These are phyloP conservation scores for Gymnothorax reevesii DNA, from an alignment of 2,797 vertebrate species.

Conservation along the genomic window DNA sequence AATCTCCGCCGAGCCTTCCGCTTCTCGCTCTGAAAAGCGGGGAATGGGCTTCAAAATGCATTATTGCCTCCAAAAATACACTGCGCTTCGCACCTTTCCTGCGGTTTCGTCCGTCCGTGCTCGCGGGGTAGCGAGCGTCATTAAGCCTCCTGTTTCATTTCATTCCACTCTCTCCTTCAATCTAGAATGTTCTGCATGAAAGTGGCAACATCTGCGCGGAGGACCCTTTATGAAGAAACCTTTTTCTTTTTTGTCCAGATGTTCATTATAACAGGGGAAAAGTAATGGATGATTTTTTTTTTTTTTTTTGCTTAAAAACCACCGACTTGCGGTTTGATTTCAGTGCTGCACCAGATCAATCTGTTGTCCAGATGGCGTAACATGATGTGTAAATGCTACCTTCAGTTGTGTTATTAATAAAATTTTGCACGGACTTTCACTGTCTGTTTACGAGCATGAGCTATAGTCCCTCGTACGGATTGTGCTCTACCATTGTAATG, in stretches of 20 bases:
- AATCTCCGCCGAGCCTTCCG: slow-evolving; percentile 51
- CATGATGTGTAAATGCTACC: background rate
- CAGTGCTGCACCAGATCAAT: background rate
- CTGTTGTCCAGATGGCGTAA: background rate
- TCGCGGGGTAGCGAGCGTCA: slow-evolving; percentile 19
- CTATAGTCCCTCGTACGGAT: background rate
- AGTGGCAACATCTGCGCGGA: background rate
- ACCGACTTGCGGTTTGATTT: background rate
- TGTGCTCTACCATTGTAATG: background rate
- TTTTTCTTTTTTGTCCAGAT: background rate
- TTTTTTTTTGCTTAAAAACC: background rate
- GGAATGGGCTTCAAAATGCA: slow-evolving; percentile 46
- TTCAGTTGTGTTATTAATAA: background rate
- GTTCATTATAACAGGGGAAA: background rate
- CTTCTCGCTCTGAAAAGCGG: slow-evolving; percentile 39
- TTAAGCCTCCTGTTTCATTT: slow-evolving; percentile 15
- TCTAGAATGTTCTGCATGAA: slow-evolving; percentile 1
- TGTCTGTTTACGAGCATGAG: background rate
- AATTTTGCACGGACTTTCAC: background rate
- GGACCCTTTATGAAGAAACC: background rate
- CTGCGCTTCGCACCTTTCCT: slow-evolving; percentile 29
- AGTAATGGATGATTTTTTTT: background rate
- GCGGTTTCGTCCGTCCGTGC: slow-evolving; percentile 33
- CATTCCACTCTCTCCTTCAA: background rate
- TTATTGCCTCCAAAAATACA: slow-evolving; percentile 42